Evolutionary conservation across 2,797 vertebrate species (phyloP).

Genomic region (Artibeus lituratus): DNA sequence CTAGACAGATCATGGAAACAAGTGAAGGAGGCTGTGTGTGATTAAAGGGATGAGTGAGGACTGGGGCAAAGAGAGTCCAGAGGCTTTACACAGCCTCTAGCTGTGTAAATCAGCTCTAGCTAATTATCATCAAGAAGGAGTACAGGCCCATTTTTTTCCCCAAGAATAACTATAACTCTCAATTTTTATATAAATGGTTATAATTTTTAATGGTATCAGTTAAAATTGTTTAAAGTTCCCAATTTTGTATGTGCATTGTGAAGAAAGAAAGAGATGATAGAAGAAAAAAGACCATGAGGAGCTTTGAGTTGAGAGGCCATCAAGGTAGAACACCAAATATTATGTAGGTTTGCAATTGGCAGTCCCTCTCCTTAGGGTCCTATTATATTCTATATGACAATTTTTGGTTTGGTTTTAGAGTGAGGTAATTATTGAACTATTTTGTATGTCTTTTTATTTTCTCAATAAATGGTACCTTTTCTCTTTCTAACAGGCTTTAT

Average conservation of each 20-base stretch:
- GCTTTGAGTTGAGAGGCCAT: not conserved
- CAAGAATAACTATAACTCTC: not conserved
- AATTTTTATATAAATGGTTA: not conserved
- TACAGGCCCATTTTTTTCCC: not conserved
- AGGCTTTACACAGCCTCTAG: not conserved
- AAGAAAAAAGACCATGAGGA: not conserved
- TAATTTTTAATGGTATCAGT: not conserved
- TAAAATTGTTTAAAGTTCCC: not conserved
- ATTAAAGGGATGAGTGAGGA: not conserved
- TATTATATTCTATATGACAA: not conserved
- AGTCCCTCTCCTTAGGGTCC: not conserved
- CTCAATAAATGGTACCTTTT: not conserved
- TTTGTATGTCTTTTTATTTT: not conserved
- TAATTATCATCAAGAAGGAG: not conserved
- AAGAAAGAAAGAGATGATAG: not conserved
- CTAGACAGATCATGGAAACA: not conserved
- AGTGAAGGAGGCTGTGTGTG: not conserved
- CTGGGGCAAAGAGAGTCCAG: not conserved
- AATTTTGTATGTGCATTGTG: not conserved
- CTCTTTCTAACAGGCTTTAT: not conserved
- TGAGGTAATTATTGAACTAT: not conserved
- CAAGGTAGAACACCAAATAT: not conserved
- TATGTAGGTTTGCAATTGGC: not conserved
- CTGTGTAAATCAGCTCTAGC: not conserved
- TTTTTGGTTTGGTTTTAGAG: not conserved